Percentiles rank a stretch among this genome's conserved stretches.
Evolutionary conservation across 2,113 vertebrate species (phyloP).

Genomic region (Corythornis madagascariensis): DNA sequence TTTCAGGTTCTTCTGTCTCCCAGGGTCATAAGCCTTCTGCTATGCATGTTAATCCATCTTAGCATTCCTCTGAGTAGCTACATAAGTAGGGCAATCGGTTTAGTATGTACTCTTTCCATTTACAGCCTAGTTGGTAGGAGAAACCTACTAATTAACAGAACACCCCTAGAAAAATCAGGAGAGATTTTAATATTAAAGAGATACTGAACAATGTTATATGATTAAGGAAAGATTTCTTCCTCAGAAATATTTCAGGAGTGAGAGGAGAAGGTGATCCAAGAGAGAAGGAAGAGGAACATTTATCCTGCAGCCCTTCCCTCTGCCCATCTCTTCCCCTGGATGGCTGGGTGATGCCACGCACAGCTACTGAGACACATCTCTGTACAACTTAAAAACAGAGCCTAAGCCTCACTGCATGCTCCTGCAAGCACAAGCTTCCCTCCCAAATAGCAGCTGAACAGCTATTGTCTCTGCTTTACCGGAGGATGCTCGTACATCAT

Average conservation of each 20-base stretch:
- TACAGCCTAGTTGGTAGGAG: conserved; percentile 66
- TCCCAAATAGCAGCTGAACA: not conserved
- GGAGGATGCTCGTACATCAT: not conserved
- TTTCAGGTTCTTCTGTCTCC: conserved; percentile 84
- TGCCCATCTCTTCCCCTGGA: not conserved
- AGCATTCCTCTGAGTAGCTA: conserved; percentile 75
- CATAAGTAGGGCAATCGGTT: conserved; percentile 79
- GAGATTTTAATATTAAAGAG: conserved; percentile 47
- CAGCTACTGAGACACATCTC: not conserved
- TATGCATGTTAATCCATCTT: conserved; percentile 81
- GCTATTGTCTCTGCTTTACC: not conserved
- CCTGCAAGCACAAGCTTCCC: not conserved
- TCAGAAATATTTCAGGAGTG: not conserved
- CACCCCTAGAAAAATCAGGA: conserved; percentile 54
- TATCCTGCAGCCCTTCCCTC: not conserved
- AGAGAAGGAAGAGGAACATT: not conserved
- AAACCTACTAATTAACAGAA: conserved; percentile 72
- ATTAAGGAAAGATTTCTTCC: conserved; percentile 41
- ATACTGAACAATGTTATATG: not conserved
- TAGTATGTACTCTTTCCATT: conserved; percentile 71
- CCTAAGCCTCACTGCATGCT: not conserved
- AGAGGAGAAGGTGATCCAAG: not conserved
- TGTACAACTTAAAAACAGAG: not conserved
- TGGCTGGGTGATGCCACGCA: not conserved
- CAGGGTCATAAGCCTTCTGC: conserved; percentile 82